These are phyloP conservation scores for Cassiopea xamachana DNA, from an alignment of 30 jellyfish, hydroid and myxozoan genomes.

Conservation along the genomic window DNA sequence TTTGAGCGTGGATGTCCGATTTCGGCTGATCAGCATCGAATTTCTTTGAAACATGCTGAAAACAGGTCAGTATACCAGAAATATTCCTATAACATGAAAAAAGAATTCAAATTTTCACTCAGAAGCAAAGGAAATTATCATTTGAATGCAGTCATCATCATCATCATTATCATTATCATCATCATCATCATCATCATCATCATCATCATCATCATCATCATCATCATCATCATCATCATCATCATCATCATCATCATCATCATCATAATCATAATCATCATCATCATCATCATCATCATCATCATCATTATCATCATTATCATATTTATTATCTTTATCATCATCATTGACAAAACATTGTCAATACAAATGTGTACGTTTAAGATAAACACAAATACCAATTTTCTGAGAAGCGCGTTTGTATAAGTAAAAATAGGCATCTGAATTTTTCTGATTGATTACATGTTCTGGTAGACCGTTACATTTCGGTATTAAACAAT, in stretches of 20 bases:
- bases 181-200: not conserved
- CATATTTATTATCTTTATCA: not conserved
- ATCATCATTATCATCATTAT: not conserved
- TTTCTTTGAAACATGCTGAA: constrained; percentile 61
- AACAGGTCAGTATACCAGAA: constrained; percentile 78
- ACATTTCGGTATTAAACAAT: no score
- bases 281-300: not conserved
- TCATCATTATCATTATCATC: not conserved
- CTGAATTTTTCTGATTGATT: no score
- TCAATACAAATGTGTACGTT: no score
- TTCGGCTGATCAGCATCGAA: constrained; percentile 97
- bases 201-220: not conserved
- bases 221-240: not conserved
- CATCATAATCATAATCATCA: not conserved
- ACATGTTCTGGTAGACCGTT: no score
- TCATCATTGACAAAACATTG: not conserved
- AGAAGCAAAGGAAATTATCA: not conserved
- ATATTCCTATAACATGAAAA: constrained; percentile 51
- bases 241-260: not conserved
- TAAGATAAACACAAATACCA: no score
- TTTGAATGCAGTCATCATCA: not conserved
- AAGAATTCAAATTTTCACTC: not conserved
- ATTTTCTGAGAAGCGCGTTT: no score
- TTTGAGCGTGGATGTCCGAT: constrained; percentile 86
- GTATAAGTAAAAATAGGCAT: no score